Base-by-base conservation (phyloP, 2,888 invertebrate species). In the Yponomeuta sedellus region DNA sequence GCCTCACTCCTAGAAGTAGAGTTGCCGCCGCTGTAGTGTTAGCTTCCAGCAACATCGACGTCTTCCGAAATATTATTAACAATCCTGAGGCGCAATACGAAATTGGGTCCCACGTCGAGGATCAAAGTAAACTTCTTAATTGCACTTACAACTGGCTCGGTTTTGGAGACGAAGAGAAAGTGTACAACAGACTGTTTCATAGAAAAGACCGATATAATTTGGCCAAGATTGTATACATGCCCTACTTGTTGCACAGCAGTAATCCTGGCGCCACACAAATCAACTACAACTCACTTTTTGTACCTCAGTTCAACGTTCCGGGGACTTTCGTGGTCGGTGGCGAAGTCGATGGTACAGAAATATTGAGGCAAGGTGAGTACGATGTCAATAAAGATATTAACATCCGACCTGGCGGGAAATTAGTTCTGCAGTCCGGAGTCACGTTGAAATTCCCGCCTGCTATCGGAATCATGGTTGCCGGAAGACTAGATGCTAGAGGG, bases 381-480 rank as follows among this genome's bases (percentile, higher is more conserved):
- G 93, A 94, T 10, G 99, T 99, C 0, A 95, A 96, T 68, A 94
- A 97, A 75, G 99, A 99, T 80, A 98, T 99, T 63, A 98, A 97
- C 78, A 95, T 99, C 52, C 88, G 97, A 39, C 98, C 98, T 0
- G 97, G 97, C n/a, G 98, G 98, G 6, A 95, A 96, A 81, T 89
- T 99, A 59, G 95, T 95, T 16, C 91, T 99, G 2, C 95, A 96
- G 68, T 95, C 97, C 0, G 98, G 98, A 0, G 97, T 98, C 0
- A 96, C 94, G 0, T 87, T 99, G 19, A 94, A 94, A 74, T 99
- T 99, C 83, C 96, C 97, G 66, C 96, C 98, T 1, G 94, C 97
- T 28, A 95, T 99, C 66, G 98, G 99, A 10, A 97, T 99, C 93
- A 97, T 99, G 95, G 95, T 99, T 2, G 98, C 98, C 59, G 99